A percentile compares a stretch with the other conserved stretches of the same genome.
Evolutionary conservation across 2,888 invertebrate species (phyloP).

Genomic region (Drosophila mimetica): DNA sequence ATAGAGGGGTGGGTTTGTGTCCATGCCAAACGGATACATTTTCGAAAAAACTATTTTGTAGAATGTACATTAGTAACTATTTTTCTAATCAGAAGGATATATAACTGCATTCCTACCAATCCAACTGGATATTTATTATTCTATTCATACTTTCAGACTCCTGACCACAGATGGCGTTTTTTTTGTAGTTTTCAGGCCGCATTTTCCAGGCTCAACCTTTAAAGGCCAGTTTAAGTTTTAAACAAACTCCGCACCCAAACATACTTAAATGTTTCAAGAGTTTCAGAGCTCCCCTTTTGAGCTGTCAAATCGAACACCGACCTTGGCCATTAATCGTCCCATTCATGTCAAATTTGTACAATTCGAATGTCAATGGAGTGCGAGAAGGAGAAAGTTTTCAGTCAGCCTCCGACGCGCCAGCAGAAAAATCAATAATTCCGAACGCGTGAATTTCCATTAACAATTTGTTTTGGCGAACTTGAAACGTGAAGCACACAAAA

Average conservation of each 20-base stretch:
- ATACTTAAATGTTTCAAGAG: constrained; percentile 10
- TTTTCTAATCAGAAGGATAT: constrained; percentile 12
- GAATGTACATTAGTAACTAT: background rate
- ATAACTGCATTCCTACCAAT: background rate
- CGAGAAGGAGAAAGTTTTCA: constrained; percentile 53
- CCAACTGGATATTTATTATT: constrained; percentile 6
- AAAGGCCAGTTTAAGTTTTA: constrained; percentile 18
- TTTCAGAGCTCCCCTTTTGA: constrained; percentile 13
- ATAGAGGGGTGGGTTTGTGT: constrained; percentile 57
- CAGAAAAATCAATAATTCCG: constrained; percentile 72
- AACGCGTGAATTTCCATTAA: constrained; percentile 72
- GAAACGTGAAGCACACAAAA: constrained; percentile 62
- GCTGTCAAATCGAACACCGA: constrained; percentile 72
- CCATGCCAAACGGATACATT: constrained; percentile 34
- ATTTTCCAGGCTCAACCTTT: constrained; percentile 7
- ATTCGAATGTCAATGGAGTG: constrained; percentile 74
- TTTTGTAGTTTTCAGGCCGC: background rate
- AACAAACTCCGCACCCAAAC: constrained; percentile 12
- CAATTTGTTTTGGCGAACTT: constrained; percentile 66
- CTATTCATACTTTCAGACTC: background rate
- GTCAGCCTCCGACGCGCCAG: constrained; percentile 25
- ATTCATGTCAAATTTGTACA: constrained; percentile 75
- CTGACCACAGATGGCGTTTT: constrained; percentile 27
- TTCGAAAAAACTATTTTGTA: constrained; percentile 19
- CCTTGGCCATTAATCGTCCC: constrained; percentile 82